These are phyloP conservation scores for Pygoscelis adeliae DNA, from an alignment of 2,113 vertebrate species.

Conservation along the genomic window DNA sequence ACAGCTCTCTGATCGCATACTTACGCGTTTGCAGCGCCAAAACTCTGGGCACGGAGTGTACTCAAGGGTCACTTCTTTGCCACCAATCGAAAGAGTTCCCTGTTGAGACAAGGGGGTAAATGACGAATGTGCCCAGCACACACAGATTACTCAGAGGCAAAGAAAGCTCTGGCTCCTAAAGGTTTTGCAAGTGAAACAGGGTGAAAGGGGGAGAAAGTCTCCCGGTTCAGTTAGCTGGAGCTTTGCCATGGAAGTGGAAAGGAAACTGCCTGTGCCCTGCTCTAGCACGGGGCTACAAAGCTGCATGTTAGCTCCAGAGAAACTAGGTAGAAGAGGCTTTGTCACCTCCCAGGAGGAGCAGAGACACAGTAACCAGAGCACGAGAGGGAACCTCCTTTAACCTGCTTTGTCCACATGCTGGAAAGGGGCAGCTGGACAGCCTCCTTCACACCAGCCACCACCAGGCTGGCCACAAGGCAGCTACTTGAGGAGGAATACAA, in stretches of 20 bases:
- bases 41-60: slow-evolving; percentile 82
- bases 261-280: slow-evolving; percentile 8
- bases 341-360: not conserved
- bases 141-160: not conserved
- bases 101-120: slow-evolving; percentile 78
- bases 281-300: not conserved
- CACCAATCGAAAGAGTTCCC: slow-evolving; percentile 90
- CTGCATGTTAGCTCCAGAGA: not conserved
- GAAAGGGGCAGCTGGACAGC: not conserved
- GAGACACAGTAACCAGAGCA: not conserved
- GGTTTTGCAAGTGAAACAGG: slow-evolving; percentile 25
- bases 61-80: slow-evolving; percentile 88
- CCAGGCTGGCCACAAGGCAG: not conserved
- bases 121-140: slow-evolving; percentile 32
- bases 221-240: slow-evolving; percentile 17
- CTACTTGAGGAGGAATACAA: not conserved
- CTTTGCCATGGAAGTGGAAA: not conserved
- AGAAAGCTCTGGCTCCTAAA: slow-evolving; percentile 47
- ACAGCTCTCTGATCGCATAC: slow-evolving; percentile 37
- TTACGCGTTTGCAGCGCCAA: slow-evolving; percentile 82
- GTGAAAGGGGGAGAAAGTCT: slow-evolving; percentile 31
- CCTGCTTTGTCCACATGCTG: not conserved
- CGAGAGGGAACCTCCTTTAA: not conserved
- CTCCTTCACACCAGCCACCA: not conserved
- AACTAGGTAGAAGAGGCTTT: not conserved